These are phyloP conservation scores for Allacma fusca DNA, from an alignment of 2,888 invertebrate species.

Conservation along the genomic window DNA sequence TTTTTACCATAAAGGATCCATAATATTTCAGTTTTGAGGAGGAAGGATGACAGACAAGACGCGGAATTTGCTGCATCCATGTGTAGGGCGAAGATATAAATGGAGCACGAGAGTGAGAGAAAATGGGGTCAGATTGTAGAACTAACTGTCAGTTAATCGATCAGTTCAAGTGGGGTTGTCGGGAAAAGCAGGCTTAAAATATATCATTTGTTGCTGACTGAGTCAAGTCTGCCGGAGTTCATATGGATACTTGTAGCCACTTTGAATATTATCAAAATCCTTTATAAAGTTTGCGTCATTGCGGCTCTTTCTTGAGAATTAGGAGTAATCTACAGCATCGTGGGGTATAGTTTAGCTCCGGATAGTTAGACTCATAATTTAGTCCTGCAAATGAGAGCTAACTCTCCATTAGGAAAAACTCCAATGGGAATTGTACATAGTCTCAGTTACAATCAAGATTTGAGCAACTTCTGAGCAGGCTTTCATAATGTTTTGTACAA, in stretches of 20 bases:
- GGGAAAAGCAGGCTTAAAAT: neutral
- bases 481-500: neutral
- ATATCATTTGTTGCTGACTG: neutral
- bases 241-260: neutral
- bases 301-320: no score
- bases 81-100: neutral
- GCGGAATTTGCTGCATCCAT: neutral
- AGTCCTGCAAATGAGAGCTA: no score
- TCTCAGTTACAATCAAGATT: neutral
- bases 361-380: no score
- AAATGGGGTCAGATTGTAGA: slow-evolving; percentile 41
- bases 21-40: no score
- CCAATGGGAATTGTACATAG: no score
- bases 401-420: no score
- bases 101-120: neutral
- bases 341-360: no score
- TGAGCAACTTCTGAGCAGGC: neutral
- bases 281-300: no score
- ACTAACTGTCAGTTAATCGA: slow-evolving; percentile 40
- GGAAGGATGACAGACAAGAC: neutral
- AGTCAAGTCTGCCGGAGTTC: neutral
- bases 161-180: slow-evolving; percentile 38
- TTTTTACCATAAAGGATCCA: no score
- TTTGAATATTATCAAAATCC: neutral
- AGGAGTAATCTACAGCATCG: no score